Evolutionary conservation across 2,888 invertebrate species (phyloP).

Genomic region (Salticus scenicus): DNA sequence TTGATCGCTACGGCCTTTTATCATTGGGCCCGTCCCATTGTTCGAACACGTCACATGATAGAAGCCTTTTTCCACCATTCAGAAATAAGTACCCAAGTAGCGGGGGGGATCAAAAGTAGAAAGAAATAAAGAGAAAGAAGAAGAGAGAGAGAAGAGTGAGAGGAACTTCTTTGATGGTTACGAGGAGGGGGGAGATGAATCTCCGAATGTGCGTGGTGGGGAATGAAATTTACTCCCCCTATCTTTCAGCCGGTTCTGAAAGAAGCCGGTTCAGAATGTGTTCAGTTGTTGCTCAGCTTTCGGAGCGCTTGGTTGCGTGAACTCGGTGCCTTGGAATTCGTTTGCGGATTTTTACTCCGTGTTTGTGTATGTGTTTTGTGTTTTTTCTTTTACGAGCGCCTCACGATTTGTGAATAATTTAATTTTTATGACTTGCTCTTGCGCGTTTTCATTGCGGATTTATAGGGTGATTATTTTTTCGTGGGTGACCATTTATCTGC

Average conservation of each 20-base stretch:
- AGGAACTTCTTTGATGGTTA: slow-evolving; percentile 64
- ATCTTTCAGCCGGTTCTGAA: slow-evolving; percentile 32
- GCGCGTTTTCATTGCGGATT: slow-evolving; percentile 42
- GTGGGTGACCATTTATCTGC: slow-evolving; percentile 4
- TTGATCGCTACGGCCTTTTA: slow-evolving; percentile 56
- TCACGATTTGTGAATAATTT: slow-evolving; percentile 40
- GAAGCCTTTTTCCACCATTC: slow-evolving; percentile 54
- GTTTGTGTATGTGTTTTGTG: slow-evolving; percentile 7
- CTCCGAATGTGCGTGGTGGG: slow-evolving; percentile 33
- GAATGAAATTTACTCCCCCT: slow-evolving; percentile 13
- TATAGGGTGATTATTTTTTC: slow-evolving; percentile 41
- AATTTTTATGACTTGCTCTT: slow-evolving; percentile 22
- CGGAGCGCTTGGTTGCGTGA: slow-evolving; percentile 41
- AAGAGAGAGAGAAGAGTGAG: slow-evolving; percentile 23
- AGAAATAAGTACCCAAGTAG: slow-evolving; percentile 47
- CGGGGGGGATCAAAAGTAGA: slow-evolving; percentile 18
- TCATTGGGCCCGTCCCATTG: slow-evolving; percentile 64
- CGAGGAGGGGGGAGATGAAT: slow-evolving; percentile 16
- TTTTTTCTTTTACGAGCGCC: slow-evolving; percentile 27
- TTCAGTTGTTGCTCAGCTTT: slow-evolving; percentile 58
- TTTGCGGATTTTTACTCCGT: slow-evolving; percentile 1
- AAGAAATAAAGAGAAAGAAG: slow-evolving; percentile 16
- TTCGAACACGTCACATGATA: slow-evolving; percentile 62
- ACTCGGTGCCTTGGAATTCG: slow-evolving; percentile 63
- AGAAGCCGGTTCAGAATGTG: slow-evolving; percentile 55